Conservation (phyloP, 2,113 vertebrate genomes). For the Centrocercus urophasianus region DNA sequence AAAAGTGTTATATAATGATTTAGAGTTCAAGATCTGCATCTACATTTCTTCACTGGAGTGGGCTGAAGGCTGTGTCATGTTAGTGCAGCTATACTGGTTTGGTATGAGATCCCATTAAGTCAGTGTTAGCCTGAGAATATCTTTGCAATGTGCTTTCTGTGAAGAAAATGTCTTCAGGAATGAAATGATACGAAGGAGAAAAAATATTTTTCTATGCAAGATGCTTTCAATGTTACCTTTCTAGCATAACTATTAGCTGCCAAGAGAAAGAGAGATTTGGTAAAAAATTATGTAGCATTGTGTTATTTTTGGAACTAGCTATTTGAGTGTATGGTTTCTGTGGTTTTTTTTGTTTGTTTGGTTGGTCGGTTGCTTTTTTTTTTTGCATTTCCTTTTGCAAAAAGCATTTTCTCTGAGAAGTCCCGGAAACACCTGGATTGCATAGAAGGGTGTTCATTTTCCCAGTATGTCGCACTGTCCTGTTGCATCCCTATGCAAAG, state of each 20-base stretch:
- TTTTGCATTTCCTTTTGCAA: not conserved
- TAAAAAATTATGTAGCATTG: not conserved
- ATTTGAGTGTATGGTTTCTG: not conserved
- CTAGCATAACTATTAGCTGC: not conserved
- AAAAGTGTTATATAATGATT: rapidly evolving
- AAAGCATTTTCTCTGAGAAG: not conserved
- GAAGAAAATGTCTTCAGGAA: not conserved
- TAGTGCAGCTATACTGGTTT: not conserved
- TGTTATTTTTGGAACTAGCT: not conserved
- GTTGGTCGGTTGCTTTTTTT: not conserved
- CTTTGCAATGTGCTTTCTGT: not conserved
- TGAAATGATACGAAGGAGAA: not conserved
- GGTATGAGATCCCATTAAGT: not conserved
- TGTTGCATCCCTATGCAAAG: not conserved
- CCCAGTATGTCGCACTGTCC: not conserved
- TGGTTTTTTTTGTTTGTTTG: too few relatives aligned
- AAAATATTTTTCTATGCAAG: not conserved
- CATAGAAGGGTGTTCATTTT: not conserved
- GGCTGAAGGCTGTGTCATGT: not conserved
- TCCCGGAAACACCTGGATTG: not conserved
- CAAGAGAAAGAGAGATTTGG: not conserved
- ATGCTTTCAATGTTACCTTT: not conserved
- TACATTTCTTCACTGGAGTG: not conserved
- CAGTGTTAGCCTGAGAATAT: not conserved
- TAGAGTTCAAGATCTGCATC: not conserved